These are phyloP conservation scores for Oxyura jamaicensis DNA, from an alignment of 2,113 vertebrate genomes.

Conservation along the genomic window DNA sequence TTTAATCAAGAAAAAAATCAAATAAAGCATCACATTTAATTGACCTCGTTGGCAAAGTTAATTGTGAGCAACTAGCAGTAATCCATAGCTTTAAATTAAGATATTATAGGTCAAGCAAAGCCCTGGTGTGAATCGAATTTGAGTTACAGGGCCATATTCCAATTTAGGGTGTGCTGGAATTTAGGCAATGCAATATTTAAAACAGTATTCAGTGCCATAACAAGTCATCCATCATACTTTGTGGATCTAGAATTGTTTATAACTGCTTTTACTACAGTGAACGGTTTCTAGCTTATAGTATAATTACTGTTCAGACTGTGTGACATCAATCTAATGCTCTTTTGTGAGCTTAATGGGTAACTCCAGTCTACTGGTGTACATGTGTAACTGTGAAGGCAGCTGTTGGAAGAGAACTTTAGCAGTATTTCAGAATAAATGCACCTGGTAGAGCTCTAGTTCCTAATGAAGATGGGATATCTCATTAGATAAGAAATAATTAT, in stretches of 20 bases:
- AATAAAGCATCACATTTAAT: background rate
- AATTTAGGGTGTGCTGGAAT: background rate
- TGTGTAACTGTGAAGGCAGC: background rate
- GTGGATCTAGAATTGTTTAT: slow-evolving; percentile 24
- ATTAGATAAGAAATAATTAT: background rate
- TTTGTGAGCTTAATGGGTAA: slow-evolving; percentile 22
- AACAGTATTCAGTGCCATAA: slow-evolving; percentile 18
- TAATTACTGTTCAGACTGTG: slow-evolving; percentile 15
- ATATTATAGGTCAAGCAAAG: background rate
- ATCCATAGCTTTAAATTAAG: background rate
- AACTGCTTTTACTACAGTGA: slow-evolving; percentile 28
- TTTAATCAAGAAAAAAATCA: background rate
- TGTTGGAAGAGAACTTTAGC: background rate
- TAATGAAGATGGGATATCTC: background rate
- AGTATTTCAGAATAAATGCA: slow-evolving; percentile 1
- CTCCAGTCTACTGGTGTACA: slow-evolving; percentile 4
- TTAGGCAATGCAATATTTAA: slow-evolving; percentile 1
- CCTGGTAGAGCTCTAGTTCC: background rate
- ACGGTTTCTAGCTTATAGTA: slow-evolving; percentile 11
- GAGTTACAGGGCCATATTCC: background rate
- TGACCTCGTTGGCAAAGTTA: background rate
- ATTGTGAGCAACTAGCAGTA: background rate
- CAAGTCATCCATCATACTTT: slow-evolving; percentile 25
- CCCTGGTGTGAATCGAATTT: background rate
- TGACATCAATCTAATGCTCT: slow-evolving; percentile 40